A percentile compares a stretch with the other conserved stretches of the same genome.
phyloP scores from a whole-genome alignment of 2,888 invertebrate species.

The Tachina lurida region DNA sequence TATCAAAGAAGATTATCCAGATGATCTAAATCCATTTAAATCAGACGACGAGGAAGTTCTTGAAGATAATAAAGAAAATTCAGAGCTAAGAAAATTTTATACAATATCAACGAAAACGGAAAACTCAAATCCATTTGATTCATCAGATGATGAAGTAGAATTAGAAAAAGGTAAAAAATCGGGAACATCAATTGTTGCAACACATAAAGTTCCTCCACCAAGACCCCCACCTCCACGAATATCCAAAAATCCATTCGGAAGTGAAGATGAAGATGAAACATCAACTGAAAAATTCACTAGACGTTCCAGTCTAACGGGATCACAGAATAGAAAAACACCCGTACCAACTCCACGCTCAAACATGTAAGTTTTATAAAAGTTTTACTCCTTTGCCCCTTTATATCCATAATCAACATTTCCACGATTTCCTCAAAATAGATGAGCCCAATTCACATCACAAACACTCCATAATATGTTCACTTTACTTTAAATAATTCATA shows the following conservation, averaged over 20 bases:
- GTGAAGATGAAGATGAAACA: constrained; percentile 85
- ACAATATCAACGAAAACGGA: constrained; percentile 52
- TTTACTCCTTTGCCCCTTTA: neutral
- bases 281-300: constrained; percentile 68
- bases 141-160: constrained; percentile 86
- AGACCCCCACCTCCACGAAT: constrained; percentile 82
- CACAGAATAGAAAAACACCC: constrained; percentile 77
- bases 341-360: constrained; percentile 81
- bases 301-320: constrained; percentile 73
- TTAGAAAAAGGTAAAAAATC: constrained; percentile 75
- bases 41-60: constrained; percentile 85
- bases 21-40: constrained; percentile 92
- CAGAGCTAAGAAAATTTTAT: constrained; percentile 47
- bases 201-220: constrained; percentile 78
- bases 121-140: constrained; percentile 87
- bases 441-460: too few species aligned
- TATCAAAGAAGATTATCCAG: constrained; percentile 85
- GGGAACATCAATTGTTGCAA: constrained; percentile 64
- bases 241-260: constrained; percentile 89
- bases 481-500: too few species aligned
- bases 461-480: too few species aligned
- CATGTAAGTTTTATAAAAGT: constrained; percentile 75
- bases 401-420: neutral
- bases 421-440: neutral
- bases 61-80: constrained; percentile 77